Percentiles rank a stretch among this genome's conserved stretches.
Conservation (phyloP, 2,113 vertebrate species). For the Pelecanus crispus region DNA sequence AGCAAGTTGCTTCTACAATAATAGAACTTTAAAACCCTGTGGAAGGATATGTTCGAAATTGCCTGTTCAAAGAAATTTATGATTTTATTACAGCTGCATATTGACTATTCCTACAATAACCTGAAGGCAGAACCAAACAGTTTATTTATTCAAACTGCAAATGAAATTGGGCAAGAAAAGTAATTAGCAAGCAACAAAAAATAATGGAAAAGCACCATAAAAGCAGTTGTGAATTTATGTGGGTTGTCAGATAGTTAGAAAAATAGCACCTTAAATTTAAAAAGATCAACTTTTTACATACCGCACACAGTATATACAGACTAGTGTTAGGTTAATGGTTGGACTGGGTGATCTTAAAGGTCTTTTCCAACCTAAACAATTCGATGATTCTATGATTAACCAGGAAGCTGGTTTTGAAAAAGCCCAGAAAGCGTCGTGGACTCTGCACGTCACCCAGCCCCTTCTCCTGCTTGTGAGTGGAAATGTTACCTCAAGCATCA, state of each 20-base stretch:
- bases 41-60: constrained; percentile 72
- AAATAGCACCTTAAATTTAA: constrained; percentile 67
- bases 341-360: too few species aligned
- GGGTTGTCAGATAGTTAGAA: constrained; percentile 69
- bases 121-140: constrained; percentile 72
- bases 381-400: too few species aligned
- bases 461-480: not conserved
- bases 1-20: constrained; percentile 62
- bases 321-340: too few species aligned
- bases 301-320: not conserved
- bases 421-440: not conserved
- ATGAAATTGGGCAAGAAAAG: constrained; percentile 77
- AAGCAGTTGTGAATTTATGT: constrained; percentile 70
- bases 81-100: constrained; percentile 78
- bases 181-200: constrained; percentile 80
- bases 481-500: not conserved
- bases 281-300: constrained; percentile 41
- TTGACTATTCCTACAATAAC: constrained; percentile 76
- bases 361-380: too few species aligned
- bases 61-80: constrained; percentile 81
- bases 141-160: constrained; percentile 82
- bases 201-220: constrained; percentile 75
- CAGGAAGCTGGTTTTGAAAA: not conserved
- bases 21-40: constrained; percentile 65
- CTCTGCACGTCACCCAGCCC: not conserved